These are phyloP conservation scores for Styela clava DNA, from an alignment of 23 tunicate species.

Conservation along the genomic window DNA sequence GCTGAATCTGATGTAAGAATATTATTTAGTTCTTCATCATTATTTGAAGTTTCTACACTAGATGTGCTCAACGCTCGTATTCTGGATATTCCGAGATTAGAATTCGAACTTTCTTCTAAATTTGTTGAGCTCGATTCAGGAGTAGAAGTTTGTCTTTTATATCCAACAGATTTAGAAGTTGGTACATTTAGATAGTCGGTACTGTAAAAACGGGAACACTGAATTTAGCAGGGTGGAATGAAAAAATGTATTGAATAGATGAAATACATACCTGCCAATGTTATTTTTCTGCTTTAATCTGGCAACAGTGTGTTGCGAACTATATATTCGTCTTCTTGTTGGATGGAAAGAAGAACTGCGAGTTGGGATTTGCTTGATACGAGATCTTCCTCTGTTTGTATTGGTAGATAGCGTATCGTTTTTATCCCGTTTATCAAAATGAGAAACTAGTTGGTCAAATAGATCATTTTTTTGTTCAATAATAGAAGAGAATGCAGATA, in stretches of 20 bases:
- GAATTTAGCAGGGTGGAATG: no score
- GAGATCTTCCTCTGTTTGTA: not conserved
- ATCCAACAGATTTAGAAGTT: no score
- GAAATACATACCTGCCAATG: no score
- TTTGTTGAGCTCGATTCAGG: not conserved
- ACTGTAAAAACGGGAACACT: no score
- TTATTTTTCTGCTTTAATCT: not conserved
- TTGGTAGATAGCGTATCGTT: not conserved
- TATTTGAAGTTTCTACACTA: not conserved
- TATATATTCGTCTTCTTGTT: not conserved
- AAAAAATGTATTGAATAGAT: no score
- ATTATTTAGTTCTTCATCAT: not conserved
- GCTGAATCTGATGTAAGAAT: not conserved
- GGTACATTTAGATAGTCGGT: no score
- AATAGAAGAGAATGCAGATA: not conserved
- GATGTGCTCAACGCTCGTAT: slow-evolving; percentile 2
- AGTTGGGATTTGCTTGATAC: not conserved
- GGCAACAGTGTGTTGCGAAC: not conserved
- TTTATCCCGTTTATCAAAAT: not conserved
- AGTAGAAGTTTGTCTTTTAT: not conserved
- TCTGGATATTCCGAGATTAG: slow-evolving; percentile 2
- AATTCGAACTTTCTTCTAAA: not conserved
- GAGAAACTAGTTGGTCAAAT: not conserved
- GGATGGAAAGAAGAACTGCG: not conserved
- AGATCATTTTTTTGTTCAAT: not conserved